A percentile compares a stretch with the other conserved stretches of the same genome.
Conservation (phyloP, 2,113 vertebrate genomes). For the Crotalus tigris region DNA sequence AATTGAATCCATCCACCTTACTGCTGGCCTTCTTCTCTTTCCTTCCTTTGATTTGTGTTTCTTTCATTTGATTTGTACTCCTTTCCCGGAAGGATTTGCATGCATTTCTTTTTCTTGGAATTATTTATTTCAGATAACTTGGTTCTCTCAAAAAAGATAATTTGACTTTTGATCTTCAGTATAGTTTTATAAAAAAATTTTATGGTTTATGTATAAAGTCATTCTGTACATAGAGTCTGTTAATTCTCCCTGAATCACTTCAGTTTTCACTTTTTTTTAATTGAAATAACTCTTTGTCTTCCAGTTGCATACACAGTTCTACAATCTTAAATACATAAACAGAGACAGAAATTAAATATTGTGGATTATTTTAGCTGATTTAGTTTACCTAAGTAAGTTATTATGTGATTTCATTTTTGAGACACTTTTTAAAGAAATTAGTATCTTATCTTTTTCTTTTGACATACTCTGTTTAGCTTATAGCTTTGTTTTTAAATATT, state of each 20-base stretch:
- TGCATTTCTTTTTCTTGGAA: background rate
- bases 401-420: conserved; percentile 12
- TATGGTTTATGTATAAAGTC: background rate
- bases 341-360: background rate
- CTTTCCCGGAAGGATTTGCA: background rate
- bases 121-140: background rate
- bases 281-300: background rate
- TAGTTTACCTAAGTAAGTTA: background rate
- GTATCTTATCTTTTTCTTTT: conserved; percentile 6
- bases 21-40: background rate
- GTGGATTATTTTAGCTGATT: background rate
- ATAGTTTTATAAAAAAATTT: background rate
- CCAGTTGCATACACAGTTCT: background rate
- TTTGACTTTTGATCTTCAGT: background rate
- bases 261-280: background rate
- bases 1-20: background rate
- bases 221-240: background rate
- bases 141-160: background rate
- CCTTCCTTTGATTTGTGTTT: background rate
- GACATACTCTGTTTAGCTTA: background rate
- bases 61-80: background rate
- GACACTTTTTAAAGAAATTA: background rate
- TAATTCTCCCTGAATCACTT: background rate
- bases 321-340: background rate
- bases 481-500: conserved; percentile 8